A percentile compares a stretch with the other conserved stretches of the same genome.
Evolutionary conservation across 2,888 invertebrate species (phyloP).

Genomic region (Tiphia femorata): DNA sequence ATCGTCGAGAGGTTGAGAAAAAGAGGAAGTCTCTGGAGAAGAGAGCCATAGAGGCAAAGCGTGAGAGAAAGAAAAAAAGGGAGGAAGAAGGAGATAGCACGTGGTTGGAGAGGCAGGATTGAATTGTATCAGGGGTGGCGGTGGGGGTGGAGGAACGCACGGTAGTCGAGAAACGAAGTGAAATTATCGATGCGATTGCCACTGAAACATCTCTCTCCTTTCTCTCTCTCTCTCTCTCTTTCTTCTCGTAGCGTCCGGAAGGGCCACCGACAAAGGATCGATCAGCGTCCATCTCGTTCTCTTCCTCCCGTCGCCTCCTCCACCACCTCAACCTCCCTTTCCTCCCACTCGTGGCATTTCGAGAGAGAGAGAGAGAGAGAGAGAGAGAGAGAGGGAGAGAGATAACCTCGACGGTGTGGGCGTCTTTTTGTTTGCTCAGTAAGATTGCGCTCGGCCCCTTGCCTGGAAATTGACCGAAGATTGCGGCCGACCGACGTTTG

Average conservation of each 20-base stretch:
- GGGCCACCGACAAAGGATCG: slow-evolving; percentile 59
- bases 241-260: slow-evolving; percentile 25
- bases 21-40: not conserved
- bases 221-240: not conserved
- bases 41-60: too few relatives aligned
- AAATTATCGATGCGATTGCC: slow-evolving; percentile 64
- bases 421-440: slow-evolving; percentile 66
- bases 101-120: slow-evolving; percentile 28
- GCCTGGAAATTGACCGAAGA: slow-evolving; percentile 65
- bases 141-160: slow-evolving; percentile 10
- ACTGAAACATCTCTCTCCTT: slow-evolving; percentile 50
- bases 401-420: slow-evolving; percentile 18
- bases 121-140: slow-evolving; percentile 28
- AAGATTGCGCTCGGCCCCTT: slow-evolving; percentile 60
- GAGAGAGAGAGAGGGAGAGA: too few relatives aligned
- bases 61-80: slow-evolving; percentile 11
- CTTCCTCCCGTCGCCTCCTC: not conserved
- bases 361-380: too few relatives aligned
- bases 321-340: slow-evolving; percentile 24
- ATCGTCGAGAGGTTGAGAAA: not conserved
- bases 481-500: slow-evolving; percentile 67
- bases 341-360: too few relatives aligned
- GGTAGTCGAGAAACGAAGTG: slow-evolving; percentile 49
- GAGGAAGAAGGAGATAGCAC: slow-evolving; percentile 21
- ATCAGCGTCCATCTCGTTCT: slow-evolving; percentile 36